A percentile compares a stretch with the other conserved stretches of the same genome.
Evolutionary conservation across 2,797 vertebrate species (phyloP).

Genomic region (Bufotes viridis): DNA sequence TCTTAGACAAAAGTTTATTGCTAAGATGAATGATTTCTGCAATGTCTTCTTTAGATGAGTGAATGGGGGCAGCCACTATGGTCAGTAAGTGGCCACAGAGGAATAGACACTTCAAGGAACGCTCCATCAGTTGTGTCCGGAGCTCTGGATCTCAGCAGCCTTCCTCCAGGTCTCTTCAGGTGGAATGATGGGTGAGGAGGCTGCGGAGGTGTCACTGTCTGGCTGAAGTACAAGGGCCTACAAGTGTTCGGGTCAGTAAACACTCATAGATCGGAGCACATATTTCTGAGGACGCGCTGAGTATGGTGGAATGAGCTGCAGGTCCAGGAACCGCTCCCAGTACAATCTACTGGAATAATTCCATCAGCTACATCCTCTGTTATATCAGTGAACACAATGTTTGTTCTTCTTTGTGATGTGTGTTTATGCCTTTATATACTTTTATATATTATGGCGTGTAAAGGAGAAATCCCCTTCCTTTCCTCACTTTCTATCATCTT

Average conservation of each 20-base stretch:
- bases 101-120: background rate
- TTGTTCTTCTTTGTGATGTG: too few species aligned
- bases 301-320: background rate
- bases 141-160: too few species aligned
- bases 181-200: background rate
- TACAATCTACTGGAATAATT: too few species aligned
- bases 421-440: too few species aligned
- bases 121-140: background rate
- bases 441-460: too few species aligned
- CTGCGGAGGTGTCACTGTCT: background rate
- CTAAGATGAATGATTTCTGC: background rate
- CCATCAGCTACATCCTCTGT: too few species aligned
- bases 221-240: background rate
- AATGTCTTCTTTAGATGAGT: background rate
- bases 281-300: background rate
- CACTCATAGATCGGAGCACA: background rate
- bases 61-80: background rate
- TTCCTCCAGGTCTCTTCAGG: background rate
- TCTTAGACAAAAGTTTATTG: background rate
- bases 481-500: too few species aligned
- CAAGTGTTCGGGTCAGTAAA: background rate
- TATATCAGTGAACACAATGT: too few species aligned
- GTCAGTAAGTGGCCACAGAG: background rate
- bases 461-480: too few species aligned
- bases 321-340: background rate